These are phyloP conservation scores for Apeltes quadracus DNA, from an alignment of 2,113 vertebrate genomes.

Conservation along the genomic window DNA sequence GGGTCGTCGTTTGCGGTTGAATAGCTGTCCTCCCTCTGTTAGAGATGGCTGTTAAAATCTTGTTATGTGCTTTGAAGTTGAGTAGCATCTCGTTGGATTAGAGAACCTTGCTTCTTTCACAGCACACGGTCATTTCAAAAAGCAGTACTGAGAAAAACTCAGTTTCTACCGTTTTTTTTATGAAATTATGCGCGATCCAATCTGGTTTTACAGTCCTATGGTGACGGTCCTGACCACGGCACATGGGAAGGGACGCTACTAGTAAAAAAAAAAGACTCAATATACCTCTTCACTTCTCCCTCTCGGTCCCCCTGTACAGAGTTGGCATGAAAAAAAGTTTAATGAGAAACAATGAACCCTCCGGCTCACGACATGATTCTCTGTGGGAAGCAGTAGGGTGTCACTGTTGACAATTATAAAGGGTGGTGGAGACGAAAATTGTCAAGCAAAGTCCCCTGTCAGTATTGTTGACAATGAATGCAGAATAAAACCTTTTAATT, in stretches of 20 bases:
- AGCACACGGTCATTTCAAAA: constrained; percentile 65
- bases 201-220: constrained; percentile 36
- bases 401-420: constrained; percentile 36
- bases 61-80: constrained; percentile 60
- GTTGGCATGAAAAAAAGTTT: constrained; percentile 54
- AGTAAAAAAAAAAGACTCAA: constrained; percentile 31
- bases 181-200: constrained; percentile 46
- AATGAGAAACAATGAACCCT: constrained; percentile 69
- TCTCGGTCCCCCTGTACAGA: constrained; percentile 37
- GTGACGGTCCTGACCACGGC: constrained; percentile 57
- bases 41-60: constrained; percentile 54
- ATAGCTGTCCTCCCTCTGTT: constrained; percentile 34
- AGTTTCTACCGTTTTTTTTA: constrained; percentile 63
- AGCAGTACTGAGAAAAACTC: constrained; percentile 40
- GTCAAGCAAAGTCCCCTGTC: constrained; percentile 42
- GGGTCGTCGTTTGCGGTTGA: constrained; percentile 38
- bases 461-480: neutral
- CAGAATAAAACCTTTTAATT: neutral
- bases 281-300: constrained; percentile 31
- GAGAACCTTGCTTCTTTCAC: constrained; percentile 64
- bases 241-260: constrained; percentile 44
- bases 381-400: constrained; percentile 45
- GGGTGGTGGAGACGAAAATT: constrained; percentile 37
- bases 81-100: constrained; percentile 68
- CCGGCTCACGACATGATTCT: constrained; percentile 35